Conservation (phyloP, 1,140 invertebrate genomes). For the Dendrolimus kikuchii region DNA sequence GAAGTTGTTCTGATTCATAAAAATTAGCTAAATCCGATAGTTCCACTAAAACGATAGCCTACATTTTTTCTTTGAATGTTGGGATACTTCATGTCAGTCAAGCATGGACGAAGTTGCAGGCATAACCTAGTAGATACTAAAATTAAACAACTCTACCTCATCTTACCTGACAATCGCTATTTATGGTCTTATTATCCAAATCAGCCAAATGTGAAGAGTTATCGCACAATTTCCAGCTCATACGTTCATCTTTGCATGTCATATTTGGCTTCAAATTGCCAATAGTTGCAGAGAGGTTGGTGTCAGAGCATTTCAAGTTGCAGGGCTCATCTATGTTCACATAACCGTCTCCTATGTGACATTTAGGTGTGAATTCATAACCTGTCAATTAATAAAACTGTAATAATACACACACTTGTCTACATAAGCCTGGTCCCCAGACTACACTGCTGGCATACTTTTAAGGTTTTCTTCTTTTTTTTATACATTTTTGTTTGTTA, state of each 20-base stretch:
- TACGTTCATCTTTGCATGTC: slow-evolving; percentile 30
- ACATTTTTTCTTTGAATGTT: too few relatives aligned
- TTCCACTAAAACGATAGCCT: too few relatives aligned
- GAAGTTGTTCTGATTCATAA: too few relatives aligned
- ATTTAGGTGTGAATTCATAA: slow-evolving; percentile 30
- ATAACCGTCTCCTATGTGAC: slow-evolving; percentile 31
- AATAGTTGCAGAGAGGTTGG: slow-evolving; percentile 17
- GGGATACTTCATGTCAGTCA: too few relatives aligned
- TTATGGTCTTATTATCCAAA: slow-evolving; percentile 8
- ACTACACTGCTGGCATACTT: too few relatives aligned
- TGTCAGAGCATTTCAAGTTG: slow-evolving; percentile 29
- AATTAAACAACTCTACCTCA: slow-evolving; percentile 7
- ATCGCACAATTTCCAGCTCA: slow-evolving; percentile 31
- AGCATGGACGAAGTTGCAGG: too few relatives aligned
- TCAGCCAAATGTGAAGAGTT: slow-evolving; percentile 13
- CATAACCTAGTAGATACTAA: too few relatives aligned
- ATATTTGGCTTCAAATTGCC: slow-evolving; percentile 24
- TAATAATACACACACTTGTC: not conserved
- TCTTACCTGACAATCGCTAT: slow-evolving; percentile 29
- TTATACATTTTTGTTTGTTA: too few relatives aligned
- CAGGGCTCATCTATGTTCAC: slow-evolving; percentile 46
- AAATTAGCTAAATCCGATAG: too few relatives aligned
- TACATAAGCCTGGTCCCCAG: too few relatives aligned
- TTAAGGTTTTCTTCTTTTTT: too few relatives aligned
- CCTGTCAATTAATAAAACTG: slow-evolving; percentile 23